phyloP scores from a whole-genome alignment of 2,888 invertebrate genomes.

The Limnephilus rhombicus region DNA sequence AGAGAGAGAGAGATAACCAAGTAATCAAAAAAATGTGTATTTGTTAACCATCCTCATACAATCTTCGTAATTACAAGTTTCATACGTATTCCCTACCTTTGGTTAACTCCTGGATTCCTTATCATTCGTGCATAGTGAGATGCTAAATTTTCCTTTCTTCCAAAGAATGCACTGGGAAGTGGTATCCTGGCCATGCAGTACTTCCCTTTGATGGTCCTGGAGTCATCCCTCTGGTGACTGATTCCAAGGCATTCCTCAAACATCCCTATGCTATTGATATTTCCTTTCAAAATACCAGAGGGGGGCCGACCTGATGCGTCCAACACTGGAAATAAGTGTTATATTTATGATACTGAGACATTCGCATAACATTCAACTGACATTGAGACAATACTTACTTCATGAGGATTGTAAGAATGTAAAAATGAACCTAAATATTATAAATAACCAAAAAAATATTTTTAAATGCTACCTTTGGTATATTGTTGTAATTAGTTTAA shows the following conservation, averaged over 20 bases:
- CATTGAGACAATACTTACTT: too few relatives aligned
- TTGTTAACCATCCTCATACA: not conserved
- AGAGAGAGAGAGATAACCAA: too few relatives aligned
- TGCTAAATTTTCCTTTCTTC: not conserved
- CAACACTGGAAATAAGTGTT: conserved; percentile 48
- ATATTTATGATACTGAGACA: not conserved
- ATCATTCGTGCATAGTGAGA: not conserved
- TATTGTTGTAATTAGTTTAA: too few relatives aligned
- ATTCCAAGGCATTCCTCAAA: conserved; percentile 56
- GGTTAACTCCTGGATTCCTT: not conserved
- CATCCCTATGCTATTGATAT: conserved; percentile 54
- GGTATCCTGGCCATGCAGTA: conserved; percentile 38
- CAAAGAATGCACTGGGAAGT: not conserved
- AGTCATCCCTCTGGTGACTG: conserved; percentile 25
- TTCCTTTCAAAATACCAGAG: conserved; percentile 52
- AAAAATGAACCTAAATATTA: too few relatives aligned
- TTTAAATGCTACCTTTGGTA: too few relatives aligned
- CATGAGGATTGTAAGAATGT: too few relatives aligned
- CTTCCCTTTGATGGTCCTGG: conserved; percentile 40
- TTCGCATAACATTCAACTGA: too few relatives aligned
- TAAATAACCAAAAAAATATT: too few relatives aligned
- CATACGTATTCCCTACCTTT: not conserved
- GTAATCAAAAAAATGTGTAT: too few relatives aligned
- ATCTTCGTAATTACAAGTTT: not conserved
- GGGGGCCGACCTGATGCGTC: conserved; percentile 56